A percentile compares a stretch with the other conserved stretches of the same genome.
Conservation (phyloP, 2,888 invertebrate genomes). For the Pyrrhia umbra region DNA sequence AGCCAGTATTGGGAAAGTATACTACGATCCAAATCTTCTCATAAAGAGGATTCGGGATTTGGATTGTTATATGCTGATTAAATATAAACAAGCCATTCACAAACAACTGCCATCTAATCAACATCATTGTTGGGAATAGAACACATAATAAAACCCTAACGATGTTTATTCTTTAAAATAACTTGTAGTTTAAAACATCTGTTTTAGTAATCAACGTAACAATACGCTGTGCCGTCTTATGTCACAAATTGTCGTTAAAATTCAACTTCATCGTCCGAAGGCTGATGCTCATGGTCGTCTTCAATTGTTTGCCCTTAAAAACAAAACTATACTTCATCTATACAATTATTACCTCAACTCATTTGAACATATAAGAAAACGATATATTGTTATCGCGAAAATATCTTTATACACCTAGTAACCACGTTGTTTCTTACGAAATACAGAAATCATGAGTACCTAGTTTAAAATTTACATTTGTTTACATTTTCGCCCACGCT, state of each 20-base stretch:
- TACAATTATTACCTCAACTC: neutral
- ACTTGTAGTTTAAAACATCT: conserved; percentile 10
- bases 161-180: neutral
- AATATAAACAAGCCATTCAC: conserved; percentile 9
- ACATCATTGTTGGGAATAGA: conserved; percentile 1
- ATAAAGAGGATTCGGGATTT: no score
- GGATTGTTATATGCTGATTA: no score
- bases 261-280: neutral
- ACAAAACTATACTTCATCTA: conserved; percentile 14
- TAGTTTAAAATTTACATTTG: conserved; percentile 23
- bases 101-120: conserved; percentile 30
- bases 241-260: neutral
- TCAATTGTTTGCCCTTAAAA: conserved; percentile 3
- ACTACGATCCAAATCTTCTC: no score
- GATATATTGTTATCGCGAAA: conserved; percentile 38
- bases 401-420: conserved; percentile 32
- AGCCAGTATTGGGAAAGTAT: no score
- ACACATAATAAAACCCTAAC: conserved; percentile 27
- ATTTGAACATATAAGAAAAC: conserved; percentile 8
- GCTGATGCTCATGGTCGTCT: neutral
- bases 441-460: conserved; percentile 38
- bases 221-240: neutral
- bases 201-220: neutral
- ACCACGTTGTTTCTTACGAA: conserved; percentile 8
- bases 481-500: conserved; percentile 29